Conservation (phyloP, 2,888 invertebrate species). For the Megamerina dolium region DNA sequence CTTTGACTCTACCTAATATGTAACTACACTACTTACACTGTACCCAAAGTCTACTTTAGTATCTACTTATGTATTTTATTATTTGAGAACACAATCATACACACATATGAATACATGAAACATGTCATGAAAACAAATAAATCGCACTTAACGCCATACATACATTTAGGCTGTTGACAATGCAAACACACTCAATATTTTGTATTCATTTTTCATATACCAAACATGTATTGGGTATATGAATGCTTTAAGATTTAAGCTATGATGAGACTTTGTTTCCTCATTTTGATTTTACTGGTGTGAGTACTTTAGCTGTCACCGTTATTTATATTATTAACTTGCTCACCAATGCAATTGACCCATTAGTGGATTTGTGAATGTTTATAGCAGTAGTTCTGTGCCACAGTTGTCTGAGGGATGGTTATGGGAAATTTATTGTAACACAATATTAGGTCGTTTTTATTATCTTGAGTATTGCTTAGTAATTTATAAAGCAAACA, state of each 20-base stretch:
- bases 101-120: too few relatives aligned
- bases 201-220: too few relatives aligned
- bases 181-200: background rate
- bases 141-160: background rate
- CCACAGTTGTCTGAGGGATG: too few relatives aligned
- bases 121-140: background rate
- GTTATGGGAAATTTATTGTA: too few relatives aligned
- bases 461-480: background rate
- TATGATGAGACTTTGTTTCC: background rate
- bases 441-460: too few relatives aligned
- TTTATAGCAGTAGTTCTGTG: background rate
- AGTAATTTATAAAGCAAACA: too few relatives aligned
- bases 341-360: constrained; percentile 8
- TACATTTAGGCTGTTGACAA: background rate
- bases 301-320: background rate
- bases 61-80: too few relatives aligned
- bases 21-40: too few relatives aligned
- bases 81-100: too few relatives aligned
- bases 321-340: constrained; percentile 12
- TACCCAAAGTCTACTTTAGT: too few relatives aligned
- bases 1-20: too few relatives aligned
- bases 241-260: background rate
- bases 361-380: background rate
- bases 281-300: background rate
- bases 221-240: too few relatives aligned